Evolutionary conservation across 2,797 vertebrate species (phyloP), one percentile per base, ranked within the genome.

Genomic region (Rhinoraja longicauda): DNA sequence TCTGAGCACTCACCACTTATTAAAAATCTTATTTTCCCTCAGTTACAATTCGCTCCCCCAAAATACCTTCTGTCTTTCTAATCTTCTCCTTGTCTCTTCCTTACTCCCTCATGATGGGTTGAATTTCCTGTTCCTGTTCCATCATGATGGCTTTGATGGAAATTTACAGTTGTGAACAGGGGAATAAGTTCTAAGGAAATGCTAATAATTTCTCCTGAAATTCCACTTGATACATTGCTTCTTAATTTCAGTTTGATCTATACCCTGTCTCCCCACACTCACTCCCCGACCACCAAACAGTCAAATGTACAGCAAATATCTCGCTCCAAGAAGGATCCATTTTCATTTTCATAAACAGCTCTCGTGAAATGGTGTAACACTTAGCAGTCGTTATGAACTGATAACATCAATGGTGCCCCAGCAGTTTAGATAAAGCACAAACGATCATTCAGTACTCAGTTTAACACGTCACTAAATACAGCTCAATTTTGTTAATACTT

Each of bases 331-430:
- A 92, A 53, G 67, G 70, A 91, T 73, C 70, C 36, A 17, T 19
- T 24, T 70, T 57, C 70, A 73, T 92, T 92, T 92, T 53, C 90
- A 92, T 73, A 75, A 75, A 57, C 70, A 53, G 90, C 24, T 75
- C 45, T 75, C 39, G 53, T 53, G 70, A 75, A 53, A 75, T 73
- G 1, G 70, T 75, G 70, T 57, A 15, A 57, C 70, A 53, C 17
- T 57, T 75, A 75, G 45, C 26, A 92, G 53, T 39, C 90, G 73
- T 72, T 70, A 92, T 72, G 53, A 73, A 91, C 67, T 91, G 36
- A 73, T 90, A 90, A 91, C 19, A 29, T 75, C 70, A 17, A 53
- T 17, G 26, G 39, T 29, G 39, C 24, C 9, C 64, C 64, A 92
- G 90, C 90, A 29, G 39, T 75, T 92, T 29, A n/a, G 10, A 26